Percentiles rank a stretch among this genome's conserved stretches.
Conservation (phyloP, 2,797 vertebrate genomes). For the Octomys mimax region DNA sequence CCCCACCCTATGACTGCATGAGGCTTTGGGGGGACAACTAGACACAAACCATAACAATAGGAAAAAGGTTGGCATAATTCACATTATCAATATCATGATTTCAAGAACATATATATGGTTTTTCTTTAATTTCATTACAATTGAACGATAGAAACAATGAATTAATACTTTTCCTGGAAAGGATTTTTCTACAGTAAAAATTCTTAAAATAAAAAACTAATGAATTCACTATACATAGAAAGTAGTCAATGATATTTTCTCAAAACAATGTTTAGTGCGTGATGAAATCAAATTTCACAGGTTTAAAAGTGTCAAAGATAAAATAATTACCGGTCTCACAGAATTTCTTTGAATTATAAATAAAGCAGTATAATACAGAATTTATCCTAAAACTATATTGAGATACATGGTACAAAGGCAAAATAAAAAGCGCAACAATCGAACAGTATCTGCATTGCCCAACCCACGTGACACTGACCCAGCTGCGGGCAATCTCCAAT, state of each 20-base stretch:
- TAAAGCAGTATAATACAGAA: not conserved
- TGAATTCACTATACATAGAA: not conserved
- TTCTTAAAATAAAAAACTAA: not conserved
- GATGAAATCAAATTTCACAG: constrained; percentile 18
- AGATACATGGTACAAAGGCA: not conserved
- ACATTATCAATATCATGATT: not conserved
- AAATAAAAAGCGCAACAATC: not conserved
- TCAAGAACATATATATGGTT: not conserved
- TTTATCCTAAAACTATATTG: not conserved
- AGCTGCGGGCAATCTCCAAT: not conserved
- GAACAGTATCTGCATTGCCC: not conserved
- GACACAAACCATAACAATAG: too few species aligned
- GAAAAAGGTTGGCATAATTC: not conserved
- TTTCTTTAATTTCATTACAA: constrained; percentile 18
- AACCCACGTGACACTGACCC: not conserved
- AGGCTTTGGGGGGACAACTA: too few species aligned
- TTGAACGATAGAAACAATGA: not conserved
- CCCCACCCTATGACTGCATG: too few species aligned
- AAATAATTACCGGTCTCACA: not conserved
- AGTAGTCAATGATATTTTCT: constrained; percentile 3
- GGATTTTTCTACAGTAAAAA: not conserved
- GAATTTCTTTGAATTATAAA: not conserved
- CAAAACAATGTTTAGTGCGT: not conserved
- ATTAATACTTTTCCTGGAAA: not conserved
- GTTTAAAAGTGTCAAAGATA: constrained; percentile 3